These are phyloP conservation scores for Distichodus sexfasciatus DNA, from an alignment of 2,797 vertebrate genomes.

Conservation along the genomic window DNA sequence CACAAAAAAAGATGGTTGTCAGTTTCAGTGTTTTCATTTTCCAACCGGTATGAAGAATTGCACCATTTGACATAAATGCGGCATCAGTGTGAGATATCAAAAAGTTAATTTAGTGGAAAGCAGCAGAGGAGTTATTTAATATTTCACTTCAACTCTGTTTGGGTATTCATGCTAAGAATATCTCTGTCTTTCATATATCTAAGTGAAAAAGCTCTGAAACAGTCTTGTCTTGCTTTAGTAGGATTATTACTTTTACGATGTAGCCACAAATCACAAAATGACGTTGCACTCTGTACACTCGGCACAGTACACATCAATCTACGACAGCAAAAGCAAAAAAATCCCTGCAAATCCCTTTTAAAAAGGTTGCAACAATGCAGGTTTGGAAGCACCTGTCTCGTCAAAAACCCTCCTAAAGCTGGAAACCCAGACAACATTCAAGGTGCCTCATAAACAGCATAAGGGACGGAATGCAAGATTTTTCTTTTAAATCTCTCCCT, in stretches of 20 bases:
- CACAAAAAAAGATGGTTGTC: neutral
- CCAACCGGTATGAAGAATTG: too few relatives aligned
- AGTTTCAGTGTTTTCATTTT: too few relatives aligned
- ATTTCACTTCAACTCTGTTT: neutral
- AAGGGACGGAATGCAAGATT: neutral
- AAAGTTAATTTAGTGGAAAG: neutral
- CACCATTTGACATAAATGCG: too few relatives aligned
- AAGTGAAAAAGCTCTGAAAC: neutral
- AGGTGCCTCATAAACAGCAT: constrained; percentile 23
- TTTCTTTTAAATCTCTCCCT: constrained; percentile 17
- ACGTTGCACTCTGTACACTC: neutral
- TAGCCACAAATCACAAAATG: neutral
- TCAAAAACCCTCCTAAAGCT: constrained; percentile 9
- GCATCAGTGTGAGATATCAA: too few relatives aligned
- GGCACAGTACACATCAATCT: neutral
- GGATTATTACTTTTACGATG: neutral
- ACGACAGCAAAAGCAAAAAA: neutral
- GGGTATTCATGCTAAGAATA: neutral
- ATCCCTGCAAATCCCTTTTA: neutral
- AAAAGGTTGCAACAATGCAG: neutral
- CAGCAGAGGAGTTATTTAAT: neutral
- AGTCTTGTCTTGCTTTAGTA: neutral
- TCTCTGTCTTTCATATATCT: neutral
- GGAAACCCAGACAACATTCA: constrained; percentile 26
- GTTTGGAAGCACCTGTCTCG: neutral